Base-by-base conservation (phyloP, 2,113 vertebrate genomes). In the Ciconia boyciana region DNA sequence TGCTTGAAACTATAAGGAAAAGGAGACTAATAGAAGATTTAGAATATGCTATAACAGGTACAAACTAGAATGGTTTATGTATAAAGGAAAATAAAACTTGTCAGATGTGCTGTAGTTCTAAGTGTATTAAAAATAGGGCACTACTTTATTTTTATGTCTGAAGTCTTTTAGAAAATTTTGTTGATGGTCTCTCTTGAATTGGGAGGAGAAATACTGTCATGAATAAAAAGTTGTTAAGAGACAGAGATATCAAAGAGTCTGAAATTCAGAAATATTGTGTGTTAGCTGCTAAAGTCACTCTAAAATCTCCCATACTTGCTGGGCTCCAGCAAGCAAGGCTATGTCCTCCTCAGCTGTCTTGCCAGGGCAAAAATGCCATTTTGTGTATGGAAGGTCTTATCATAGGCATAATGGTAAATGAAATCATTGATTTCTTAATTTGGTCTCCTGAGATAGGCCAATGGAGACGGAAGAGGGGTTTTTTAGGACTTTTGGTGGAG, bases 71-170 rank as follows among this genome's bases (percentile, higher is more conserved):
- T 66, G 55, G 10, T 81, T 93, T 76, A 85, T 91, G 31, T 65
- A 20, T 49, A 85, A 89, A 82, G 61, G 28, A 91, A 94, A 93
- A 87, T 60, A 87, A 89, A 94, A 89, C 25, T n/a, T 93, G 83
- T 89, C 39, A 82, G 32, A 69, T 57, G n/a, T 79, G 28, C 72
- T 74, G 6, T 69, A 80, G 25, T 80, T 92, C 41, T 80, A 76
- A 89, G 46, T 31, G 17, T 68, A 61, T 76, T 91, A 89, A 84
- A 94, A 96, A 79, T 24, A 71, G 11, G 15, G 4, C 4, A 44
- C 9, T 71, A 7, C 21, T 86, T 91, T 44, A 28, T 65, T 85
- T 90, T 89, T 76, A 43, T 32, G 4, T 62, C 83, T 79, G 11
- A 88, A 83, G 4, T 31, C 3, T 31, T 81, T 82, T 55, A 75